Evolutionary conservation across 2,113 vertebrate species (phyloP).

Genomic region (Gymnogyps californianus): DNA sequence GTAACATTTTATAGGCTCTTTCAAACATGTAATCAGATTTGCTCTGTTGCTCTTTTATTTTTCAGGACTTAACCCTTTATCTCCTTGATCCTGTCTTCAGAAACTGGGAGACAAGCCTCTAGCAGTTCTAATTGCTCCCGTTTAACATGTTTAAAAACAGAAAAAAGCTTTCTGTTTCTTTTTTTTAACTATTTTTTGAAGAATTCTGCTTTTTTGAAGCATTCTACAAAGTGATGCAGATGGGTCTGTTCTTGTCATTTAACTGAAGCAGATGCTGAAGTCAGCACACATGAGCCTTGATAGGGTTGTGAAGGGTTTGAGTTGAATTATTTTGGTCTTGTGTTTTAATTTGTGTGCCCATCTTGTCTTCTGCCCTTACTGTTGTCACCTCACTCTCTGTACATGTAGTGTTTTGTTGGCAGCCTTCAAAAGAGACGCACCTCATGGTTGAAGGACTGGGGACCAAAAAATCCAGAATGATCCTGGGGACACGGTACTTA

Average conservation of each 20-base stretch:
- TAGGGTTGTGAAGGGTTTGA: background rate
- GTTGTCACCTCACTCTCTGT: background rate
- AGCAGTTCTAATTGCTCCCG: background rate
- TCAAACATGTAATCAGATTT: conserved; percentile 75
- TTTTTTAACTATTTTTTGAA: rapidly evolving
- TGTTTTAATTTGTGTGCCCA: background rate
- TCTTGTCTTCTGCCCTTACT: background rate
- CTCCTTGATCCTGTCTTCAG: background rate
- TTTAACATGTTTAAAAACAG: background rate
- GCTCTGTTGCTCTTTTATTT: conserved; percentile 71
- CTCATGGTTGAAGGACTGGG: background rate
- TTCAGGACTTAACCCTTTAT: conserved; percentile 72
- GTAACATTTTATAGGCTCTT: conserved; percentile 81
- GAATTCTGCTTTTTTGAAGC: background rate
- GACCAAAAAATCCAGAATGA: background rate
- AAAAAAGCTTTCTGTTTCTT: background rate
- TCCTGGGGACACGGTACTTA: background rate
- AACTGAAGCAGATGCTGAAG: background rate
- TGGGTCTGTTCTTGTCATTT: background rate
- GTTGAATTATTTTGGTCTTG: background rate
- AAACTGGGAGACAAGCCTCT: background rate
- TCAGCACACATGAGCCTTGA: background rate
- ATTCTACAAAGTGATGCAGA: background rate
- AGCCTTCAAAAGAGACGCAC: background rate
- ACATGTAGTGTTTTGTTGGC: background rate